Conservation (phyloP, 2,113 vertebrate species). For the Monarcha castaneiventris region DNA sequence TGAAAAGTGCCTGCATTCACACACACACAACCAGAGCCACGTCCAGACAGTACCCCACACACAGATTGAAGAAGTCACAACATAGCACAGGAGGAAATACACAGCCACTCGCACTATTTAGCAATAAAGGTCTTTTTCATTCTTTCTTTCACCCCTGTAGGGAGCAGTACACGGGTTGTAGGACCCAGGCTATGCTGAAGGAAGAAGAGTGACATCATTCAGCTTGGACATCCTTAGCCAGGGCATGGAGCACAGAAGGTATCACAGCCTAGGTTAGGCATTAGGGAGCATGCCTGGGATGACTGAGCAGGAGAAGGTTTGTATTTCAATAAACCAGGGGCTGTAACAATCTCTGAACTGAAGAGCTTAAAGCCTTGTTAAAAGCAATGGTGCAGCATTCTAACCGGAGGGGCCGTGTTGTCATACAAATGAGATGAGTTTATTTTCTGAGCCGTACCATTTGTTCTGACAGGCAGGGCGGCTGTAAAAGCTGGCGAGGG, state of each 20-base stretch:
- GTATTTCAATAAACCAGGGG: conserved; percentile 41
- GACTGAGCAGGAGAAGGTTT: conserved; percentile 6
- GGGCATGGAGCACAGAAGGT: not conserved
- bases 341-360: conserved; percentile 45
- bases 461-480: conserved; percentile 92
- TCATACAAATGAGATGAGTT: conserved; percentile 96
- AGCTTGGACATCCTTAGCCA: not conserved
- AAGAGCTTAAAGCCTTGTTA: conserved; percentile 74
- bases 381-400: conserved; percentile 83
- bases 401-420: conserved; percentile 89
- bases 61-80: not conserved
- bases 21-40: not conserved
- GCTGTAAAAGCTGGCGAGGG: conserved; percentile 84
- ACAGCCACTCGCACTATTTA: not conserved
- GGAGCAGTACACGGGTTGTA: not conserved
- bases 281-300: not conserved
- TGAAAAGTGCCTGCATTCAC: not conserved
- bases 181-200: not conserved
- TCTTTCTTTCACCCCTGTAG: not conserved
- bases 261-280: not conserved
- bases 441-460: conserved; percentile 89
- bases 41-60: not conserved
- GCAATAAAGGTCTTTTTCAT: not conserved
- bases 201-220: not conserved
- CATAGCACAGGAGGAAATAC: not conserved